Evolutionary conservation across 2,888 invertebrate species (phyloP).

Genomic region (Zygogramma bicolorata): DNA sequence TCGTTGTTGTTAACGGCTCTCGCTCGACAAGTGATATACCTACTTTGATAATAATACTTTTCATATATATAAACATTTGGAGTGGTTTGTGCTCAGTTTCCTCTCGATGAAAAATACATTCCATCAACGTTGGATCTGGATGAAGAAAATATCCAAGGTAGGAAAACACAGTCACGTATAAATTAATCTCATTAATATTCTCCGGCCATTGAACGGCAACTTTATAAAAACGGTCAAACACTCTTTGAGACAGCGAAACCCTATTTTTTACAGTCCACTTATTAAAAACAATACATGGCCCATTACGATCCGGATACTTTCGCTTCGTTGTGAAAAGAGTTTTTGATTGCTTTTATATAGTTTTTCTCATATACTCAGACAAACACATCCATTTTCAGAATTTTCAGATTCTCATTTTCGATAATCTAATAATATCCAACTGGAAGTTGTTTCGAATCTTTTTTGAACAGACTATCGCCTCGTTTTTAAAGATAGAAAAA

Average conservation of each 20-base stretch:
- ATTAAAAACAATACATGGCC: not conserved
- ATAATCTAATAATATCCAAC: not conserved
- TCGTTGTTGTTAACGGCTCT: no score
- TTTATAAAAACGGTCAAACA: not conserved
- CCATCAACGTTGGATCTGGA: no score
- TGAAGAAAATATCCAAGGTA: not conserved
- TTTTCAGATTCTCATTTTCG: not conserved
- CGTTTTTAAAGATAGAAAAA: not conserved
- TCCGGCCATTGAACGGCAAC: not conserved
- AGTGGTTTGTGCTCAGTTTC: no score
- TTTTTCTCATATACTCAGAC: not conserved
- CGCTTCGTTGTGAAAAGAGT: not conserved
- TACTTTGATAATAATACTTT: no score
- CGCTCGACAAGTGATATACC: no score
- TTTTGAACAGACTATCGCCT: not conserved
- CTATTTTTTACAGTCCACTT: not conserved
- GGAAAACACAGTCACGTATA: not conserved
- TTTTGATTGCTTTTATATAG: not conserved
- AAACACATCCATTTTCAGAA: not conserved
- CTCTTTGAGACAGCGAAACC: not conserved
- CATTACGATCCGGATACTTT: not conserved
- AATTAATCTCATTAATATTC: no score
- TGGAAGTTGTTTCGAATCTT: not conserved
- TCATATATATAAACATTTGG: no score
- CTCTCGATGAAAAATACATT: no score